Percentiles rank a stretch among this genome's conserved stretches.
Conservation (phyloP, 2,113 vertebrate species). For the Urocitellus parryii region DNA sequence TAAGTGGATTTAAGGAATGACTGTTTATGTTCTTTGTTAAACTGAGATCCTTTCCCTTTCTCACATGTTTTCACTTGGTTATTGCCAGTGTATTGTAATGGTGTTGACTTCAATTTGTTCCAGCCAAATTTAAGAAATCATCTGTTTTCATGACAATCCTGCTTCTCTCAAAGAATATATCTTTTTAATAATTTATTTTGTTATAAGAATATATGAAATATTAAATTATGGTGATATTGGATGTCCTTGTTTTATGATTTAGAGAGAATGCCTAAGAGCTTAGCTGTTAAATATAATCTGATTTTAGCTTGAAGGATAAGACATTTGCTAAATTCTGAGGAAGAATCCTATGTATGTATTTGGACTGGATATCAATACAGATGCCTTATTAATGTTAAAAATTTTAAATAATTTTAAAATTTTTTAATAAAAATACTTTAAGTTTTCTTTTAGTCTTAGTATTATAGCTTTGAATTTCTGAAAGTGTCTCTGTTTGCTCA, state of each 20-base stretch:
- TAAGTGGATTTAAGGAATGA: not conserved
- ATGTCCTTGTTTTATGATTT: not conserved
- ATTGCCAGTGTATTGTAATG: not conserved
- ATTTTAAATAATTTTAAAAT: not conserved
- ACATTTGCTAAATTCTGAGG: not conserved
- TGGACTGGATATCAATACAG: not conserved
- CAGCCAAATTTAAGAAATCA: not conserved
- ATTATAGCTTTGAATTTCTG: slow-evolving; percentile 43
- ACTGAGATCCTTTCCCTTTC: not conserved
- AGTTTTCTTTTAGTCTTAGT: not conserved
- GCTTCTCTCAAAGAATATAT: slow-evolving; percentile 20
- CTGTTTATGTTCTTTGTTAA: not conserved
- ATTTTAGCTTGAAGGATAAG: not conserved
- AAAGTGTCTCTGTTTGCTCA: not conserved
- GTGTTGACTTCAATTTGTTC: not conserved
- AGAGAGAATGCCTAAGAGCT: slow-evolving; percentile 19
- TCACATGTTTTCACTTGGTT: not conserved
- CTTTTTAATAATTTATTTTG: slow-evolving; percentile 10
- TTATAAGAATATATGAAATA: slow-evolving; percentile 12
- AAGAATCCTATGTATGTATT: not conserved
- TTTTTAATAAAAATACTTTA: too few relatives aligned
- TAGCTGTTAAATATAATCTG: not conserved
- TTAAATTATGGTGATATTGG: not conserved
- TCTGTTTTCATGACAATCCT: not conserved
- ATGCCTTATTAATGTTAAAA: not conserved